Base-by-base conservation (phyloP, 37 sponge, comb jelly and placozoan genomes). In the Corticium candelabrum region DNA sequence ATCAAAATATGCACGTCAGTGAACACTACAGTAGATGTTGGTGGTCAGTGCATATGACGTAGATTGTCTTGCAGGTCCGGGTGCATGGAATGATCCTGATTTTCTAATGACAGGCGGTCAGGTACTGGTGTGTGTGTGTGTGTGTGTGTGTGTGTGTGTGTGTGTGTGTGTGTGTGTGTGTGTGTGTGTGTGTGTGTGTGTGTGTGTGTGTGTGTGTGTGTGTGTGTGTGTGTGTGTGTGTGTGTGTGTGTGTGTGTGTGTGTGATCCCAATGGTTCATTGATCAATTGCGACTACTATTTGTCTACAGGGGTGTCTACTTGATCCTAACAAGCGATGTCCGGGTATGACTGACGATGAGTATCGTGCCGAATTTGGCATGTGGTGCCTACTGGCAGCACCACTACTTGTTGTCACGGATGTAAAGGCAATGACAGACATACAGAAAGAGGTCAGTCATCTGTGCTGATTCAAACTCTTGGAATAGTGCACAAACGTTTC, bases 81-180 rank as follows among this genome's bases (percentile, higher is more conserved):
- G 91, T 0, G 89, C 86, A 4, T 95, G 96, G 96, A 90, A 95
- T 79, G 96, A 95, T 80, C 84, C 81, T 37, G 96, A 95, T 79
- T 89, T 91, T 81, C 39, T 95, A n/a, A 85, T 89, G 82, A 94
- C 90, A 62, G 94, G 94, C 37, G 94, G 92, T 4, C 83, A 91
- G 85, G 88, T 88, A 43, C n/a, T 21, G 11, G 68, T 72, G 30
- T 69, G 27, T 36, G 77, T 31, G 41, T 38, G 41, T 36, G n/a
- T 5, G 62, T 77, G 39, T 75, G 77, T 75, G 4, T 5, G 39
- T 30, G 5, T 4, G 3, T 30, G 4, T 32, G 34, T n/a, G 77
- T 39, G 38, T 32, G 39, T 32, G 1, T 37, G 1, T 37, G 31
- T 30, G 29, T 35, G 2, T 2, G 34, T 37, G 74, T 71, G 30